Conservation (phyloP, 2,797 vertebrate genomes). For the Poeciliopsis presidionis region DNA sequence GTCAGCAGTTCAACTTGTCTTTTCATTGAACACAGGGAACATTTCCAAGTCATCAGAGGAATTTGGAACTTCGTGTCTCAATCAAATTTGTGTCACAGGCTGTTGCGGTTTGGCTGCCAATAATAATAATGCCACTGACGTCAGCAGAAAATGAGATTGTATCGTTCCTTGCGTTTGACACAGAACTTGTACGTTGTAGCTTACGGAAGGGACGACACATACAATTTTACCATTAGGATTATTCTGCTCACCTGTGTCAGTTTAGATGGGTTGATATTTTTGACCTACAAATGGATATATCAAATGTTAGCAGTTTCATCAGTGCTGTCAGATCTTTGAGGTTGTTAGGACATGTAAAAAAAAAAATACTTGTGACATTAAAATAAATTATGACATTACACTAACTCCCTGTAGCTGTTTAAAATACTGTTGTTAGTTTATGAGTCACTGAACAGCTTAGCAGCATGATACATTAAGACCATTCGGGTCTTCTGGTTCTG, state of each 20-base stretch:
- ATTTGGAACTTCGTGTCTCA: slow-evolving; percentile 2
- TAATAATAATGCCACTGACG: not conserved
- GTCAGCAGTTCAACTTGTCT: not conserved
- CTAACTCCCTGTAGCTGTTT: too few relatives aligned
- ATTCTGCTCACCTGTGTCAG: not conserved
- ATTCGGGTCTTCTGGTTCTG: too few relatives aligned
- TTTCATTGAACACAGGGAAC: not conserved
- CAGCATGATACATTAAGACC: too few relatives aligned
- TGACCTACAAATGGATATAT: not conserved
- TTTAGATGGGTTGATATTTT: not conserved
- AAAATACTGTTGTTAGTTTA: too few relatives aligned
- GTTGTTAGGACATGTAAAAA: too few relatives aligned
- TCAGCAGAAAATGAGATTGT: not conserved
- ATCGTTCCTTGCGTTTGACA: not conserved
- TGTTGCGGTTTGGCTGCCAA: not conserved
- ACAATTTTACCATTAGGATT: not conserved
- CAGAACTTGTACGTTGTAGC: not conserved
- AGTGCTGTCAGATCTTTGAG: not conserved
- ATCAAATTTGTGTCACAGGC: not conserved
- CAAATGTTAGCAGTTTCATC: not conserved
- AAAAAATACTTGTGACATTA: not conserved
- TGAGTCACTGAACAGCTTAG: too few relatives aligned
- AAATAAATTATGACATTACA: not conserved
- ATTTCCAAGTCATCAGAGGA: not conserved
- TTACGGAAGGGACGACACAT: not conserved